These are phyloP conservation scores for Mobula hypostoma DNA, from an alignment of 2,113 vertebrate species.

Conservation along the genomic window DNA sequence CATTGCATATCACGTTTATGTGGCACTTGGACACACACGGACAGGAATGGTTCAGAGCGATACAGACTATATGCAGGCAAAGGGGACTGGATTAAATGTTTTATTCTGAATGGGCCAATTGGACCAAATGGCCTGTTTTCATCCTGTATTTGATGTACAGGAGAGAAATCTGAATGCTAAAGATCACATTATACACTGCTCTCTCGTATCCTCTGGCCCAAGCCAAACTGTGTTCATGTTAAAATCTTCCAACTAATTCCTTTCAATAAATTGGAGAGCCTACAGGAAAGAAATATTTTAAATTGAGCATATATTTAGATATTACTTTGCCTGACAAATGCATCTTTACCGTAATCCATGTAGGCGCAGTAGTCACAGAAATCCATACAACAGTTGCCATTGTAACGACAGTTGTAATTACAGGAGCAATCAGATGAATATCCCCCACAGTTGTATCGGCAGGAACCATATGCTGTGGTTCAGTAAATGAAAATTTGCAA, in stretches of 20 bases:
- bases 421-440: slow-evolving; percentile 18
- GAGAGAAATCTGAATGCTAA: too few species aligned
- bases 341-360: background rate
- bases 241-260: background rate
- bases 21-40: too few species aligned
- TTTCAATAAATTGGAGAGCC: background rate
- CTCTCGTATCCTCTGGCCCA: background rate
- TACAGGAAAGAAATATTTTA: background rate
- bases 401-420: background rate
- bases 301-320: background rate
- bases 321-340: background rate
- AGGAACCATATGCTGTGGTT: background rate
- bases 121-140: too few species aligned
- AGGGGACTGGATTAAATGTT: too few species aligned
- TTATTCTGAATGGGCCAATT: too few species aligned
- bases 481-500: background rate
- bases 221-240: background rate
- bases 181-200: background rate
- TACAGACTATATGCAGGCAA: too few species aligned
- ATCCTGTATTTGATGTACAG: background rate
- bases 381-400: background rate
- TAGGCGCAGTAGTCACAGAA: background rate
- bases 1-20: too few species aligned
- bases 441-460: background rate
- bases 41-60: too few species aligned